Percentiles rank a stretch among this genome's conserved stretches.
These are phyloP conservation scores for Sorex fumeus DNA, from an alignment of 2,113 vertebrate genomes.

Conservation along the genomic window DNA sequence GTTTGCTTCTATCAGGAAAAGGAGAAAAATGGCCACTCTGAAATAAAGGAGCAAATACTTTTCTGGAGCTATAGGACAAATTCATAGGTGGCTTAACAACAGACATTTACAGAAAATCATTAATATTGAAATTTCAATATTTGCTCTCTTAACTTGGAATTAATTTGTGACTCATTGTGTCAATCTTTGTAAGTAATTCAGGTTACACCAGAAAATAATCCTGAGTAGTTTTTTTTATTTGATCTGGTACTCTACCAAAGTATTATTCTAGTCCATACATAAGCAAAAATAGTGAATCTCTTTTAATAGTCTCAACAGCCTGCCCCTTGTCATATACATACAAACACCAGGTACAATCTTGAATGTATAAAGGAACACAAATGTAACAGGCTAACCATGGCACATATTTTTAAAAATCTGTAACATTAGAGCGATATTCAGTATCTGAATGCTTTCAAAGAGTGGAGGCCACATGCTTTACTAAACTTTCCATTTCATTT, in stretches of 20 bases:
- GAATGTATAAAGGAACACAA: slow-evolving; percentile 41
- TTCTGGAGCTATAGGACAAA: slow-evolving; percentile 64
- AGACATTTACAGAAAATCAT: slow-evolving; percentile 75
- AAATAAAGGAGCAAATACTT: slow-evolving; percentile 66
- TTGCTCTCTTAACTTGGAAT: slow-evolving; percentile 67
- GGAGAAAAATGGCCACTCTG: slow-evolving; percentile 67
- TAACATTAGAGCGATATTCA: background rate
- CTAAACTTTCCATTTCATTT: slow-evolving; percentile 18
- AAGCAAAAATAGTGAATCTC: slow-evolving; percentile 27
- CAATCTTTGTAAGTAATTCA: slow-evolving; percentile 64
- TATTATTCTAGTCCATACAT: slow-evolving; percentile 47
- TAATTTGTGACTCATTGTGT: slow-evolving; percentile 62
- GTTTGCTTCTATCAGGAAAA: slow-evolving; percentile 85
- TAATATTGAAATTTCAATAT: slow-evolving; percentile 65
- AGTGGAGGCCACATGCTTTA: background rate
- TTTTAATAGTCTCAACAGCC: slow-evolving; percentile 1
- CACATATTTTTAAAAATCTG: slow-evolving; percentile 20
- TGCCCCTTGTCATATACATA: background rate
- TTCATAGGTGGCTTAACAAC: slow-evolving; percentile 66
- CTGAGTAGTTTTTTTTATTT: slow-evolving; percentile 60
- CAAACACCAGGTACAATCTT: slow-evolving; percentile 54
- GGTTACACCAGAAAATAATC: slow-evolving; percentile 65
- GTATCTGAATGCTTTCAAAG: background rate
- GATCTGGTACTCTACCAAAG: slow-evolving; percentile 28
- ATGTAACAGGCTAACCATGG: background rate